Percentiles rank a stretch among this genome's conserved stretches.
Evolutionary conservation across 35 echinoderm and acorn worm genomes (phyloP).

Genomic region (Ophiothrix spiculata): DNA sequence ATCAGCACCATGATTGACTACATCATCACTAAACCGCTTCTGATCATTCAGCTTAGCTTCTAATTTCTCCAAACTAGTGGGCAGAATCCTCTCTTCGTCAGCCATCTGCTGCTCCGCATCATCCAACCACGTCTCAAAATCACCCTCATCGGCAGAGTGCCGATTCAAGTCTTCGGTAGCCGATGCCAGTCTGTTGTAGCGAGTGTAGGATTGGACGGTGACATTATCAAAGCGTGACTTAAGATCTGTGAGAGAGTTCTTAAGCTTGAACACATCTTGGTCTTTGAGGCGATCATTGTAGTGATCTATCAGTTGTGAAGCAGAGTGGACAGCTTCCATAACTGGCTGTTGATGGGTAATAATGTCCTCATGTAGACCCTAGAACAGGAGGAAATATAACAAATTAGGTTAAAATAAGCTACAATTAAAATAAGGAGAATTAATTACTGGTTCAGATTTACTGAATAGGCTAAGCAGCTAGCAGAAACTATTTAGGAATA

Average conservation of each 20-base stretch:
- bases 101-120: constrained; percentile 53
- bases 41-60: constrained; percentile 52
- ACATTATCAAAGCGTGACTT: constrained; percentile 75
- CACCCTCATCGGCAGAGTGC: constrained; percentile 58
- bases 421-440: too few relatives aligned
- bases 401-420: too few relatives aligned
- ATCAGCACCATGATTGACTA: constrained; percentile 82
- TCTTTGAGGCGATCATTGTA: constrained; percentile 81
- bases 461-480: too few relatives aligned
- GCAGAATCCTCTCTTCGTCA: constrained; percentile 30
- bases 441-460: too few relatives aligned
- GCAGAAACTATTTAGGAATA: too few relatives aligned
- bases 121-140: constrained; percentile 75
- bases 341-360: constrained; percentile 78
- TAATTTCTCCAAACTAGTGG: constrained; percentile 43
- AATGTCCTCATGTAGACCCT: constrained; percentile 85
- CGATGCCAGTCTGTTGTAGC: constrained; percentile 61
- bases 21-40: constrained; percentile 74
- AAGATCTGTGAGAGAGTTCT: constrained; percentile 66
- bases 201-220: constrained; percentile 78
- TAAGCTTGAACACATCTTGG: constrained; percentile 80
- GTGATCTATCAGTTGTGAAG: constrained; percentile 72
- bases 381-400: too few relatives aligned
- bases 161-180: constrained; percentile 68
- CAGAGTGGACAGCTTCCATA: constrained; percentile 85